Percentiles rank a stretch among this genome's conserved stretches.
Evolutionary conservation across 2,113 vertebrate species (phyloP).

Genomic region (Erinaceus europaeus): DNA sequence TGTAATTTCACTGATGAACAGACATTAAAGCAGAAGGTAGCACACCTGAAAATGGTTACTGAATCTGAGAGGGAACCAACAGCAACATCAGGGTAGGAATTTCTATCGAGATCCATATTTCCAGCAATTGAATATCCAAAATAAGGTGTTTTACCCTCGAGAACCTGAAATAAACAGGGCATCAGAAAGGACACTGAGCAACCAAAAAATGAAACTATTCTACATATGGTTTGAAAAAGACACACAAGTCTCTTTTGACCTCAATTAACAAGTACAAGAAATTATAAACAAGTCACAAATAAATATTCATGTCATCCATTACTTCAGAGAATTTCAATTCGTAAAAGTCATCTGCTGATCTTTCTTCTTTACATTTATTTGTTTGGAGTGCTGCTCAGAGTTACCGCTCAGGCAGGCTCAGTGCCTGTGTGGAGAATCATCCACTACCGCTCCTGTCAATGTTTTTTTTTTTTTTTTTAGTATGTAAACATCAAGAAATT

Average conservation of each 20-base stretch:
- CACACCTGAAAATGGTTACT: constrained; percentile 91
- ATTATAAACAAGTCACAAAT: neutral
- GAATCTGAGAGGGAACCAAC: constrained; percentile 95
- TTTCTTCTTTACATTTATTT: too few species aligned
- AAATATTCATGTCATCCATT: neutral
- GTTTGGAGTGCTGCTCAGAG: too few species aligned
- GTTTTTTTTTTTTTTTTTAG: too few species aligned
- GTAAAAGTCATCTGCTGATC: neutral
- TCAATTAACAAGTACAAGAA: neutral
- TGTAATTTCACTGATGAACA: neutral
- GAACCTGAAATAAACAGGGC: constrained; percentile 83
- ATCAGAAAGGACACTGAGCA: constrained; percentile 5
- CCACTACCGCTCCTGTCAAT: too few species aligned
- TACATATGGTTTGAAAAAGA: neutral
- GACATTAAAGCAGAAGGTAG: neutral
- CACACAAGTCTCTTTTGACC: neutral
- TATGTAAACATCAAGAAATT: too few species aligned
- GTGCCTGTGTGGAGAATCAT: too few species aligned
- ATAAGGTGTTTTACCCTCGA: constrained; percentile 85
- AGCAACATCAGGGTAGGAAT: constrained; percentile 94
- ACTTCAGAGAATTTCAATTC: neutral
- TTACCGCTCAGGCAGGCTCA: too few species aligned
- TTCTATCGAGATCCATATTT: constrained; percentile 95
- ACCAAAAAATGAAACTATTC: constrained; percentile 21
- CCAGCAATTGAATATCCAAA: constrained; percentile 98